Conservation (phyloP, 2,888 invertebrate species). For the Phaedon cochleariae region DNA sequence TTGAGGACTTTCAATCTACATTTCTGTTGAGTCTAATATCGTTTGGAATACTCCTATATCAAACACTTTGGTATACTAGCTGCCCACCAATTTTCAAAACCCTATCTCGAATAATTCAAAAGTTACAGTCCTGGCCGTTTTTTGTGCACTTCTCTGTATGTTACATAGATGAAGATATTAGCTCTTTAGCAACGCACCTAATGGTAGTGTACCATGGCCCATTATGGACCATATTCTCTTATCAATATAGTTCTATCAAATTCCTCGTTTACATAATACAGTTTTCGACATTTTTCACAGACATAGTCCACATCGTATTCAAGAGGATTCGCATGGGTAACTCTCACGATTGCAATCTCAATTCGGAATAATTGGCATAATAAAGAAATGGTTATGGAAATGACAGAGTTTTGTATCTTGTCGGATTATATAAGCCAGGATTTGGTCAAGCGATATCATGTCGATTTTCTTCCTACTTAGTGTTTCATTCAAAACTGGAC, state of each 20-base stretch:
- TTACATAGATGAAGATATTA: not conserved
- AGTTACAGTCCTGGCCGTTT: too few species aligned
- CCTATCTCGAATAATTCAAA: too few species aligned
- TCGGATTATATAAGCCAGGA: slow-evolving; percentile 12
- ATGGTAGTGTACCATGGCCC: not conserved
- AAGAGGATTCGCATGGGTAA: slow-evolving; percentile 18
- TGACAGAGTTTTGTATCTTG: slow-evolving; percentile 17
- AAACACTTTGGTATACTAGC: too few species aligned
- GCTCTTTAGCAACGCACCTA: not conserved
- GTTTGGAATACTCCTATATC: too few species aligned
- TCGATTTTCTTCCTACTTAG: not conserved
- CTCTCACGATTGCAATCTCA: slow-evolving; percentile 25
- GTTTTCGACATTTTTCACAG: slow-evolving; percentile 1
- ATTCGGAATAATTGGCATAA: slow-evolving; percentile 28
- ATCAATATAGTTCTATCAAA: not conserved
- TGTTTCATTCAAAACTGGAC: not conserved
- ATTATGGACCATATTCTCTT: not conserved
- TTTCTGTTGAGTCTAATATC: too few species aligned
- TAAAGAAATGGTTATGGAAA: slow-evolving; percentile 30
- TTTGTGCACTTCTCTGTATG: too few species aligned
- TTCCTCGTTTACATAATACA: not conserved
- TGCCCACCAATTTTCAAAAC: too few species aligned
- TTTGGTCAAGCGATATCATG: not conserved
- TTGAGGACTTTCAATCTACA: too few species aligned
- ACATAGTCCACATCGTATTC: not conserved